Evolutionary conservation across 2,113 vertebrate species (phyloP).

Genomic region (Chiloscyllium plagiosum): DNA sequence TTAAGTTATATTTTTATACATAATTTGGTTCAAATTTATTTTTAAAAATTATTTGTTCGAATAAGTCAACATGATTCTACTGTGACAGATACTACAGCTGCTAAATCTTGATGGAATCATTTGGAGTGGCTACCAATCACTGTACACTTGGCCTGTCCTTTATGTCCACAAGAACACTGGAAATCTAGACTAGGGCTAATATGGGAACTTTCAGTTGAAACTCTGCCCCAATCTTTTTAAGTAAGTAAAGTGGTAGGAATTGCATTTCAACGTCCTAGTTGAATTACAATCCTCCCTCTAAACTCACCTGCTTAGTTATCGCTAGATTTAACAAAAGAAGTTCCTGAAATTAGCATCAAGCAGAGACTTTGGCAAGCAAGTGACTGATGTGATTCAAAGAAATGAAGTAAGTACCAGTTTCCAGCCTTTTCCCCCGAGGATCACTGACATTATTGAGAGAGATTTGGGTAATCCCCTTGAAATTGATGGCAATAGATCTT

Average conservation of each 20-base stretch:
- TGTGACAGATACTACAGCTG: too few relatives aligned
- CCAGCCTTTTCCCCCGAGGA: background rate
- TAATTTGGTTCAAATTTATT: too few relatives aligned
- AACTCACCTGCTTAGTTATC: background rate
- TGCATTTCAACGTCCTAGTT: background rate
- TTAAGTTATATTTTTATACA: too few relatives aligned
- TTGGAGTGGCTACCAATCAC: too few relatives aligned
- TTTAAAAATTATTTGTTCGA: too few relatives aligned
- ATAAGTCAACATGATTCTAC: too few relatives aligned
- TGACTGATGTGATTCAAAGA: background rate
- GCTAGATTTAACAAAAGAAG: background rate
- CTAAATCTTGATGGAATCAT: too few relatives aligned
- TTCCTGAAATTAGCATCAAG: background rate
- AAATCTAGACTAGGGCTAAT: too few relatives aligned
- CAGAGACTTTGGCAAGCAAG: background rate
- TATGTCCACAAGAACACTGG: too few relatives aligned
- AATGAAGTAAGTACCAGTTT: background rate
- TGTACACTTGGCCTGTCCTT: too few relatives aligned
- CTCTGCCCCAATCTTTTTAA: too few relatives aligned
- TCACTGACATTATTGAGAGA: background rate
- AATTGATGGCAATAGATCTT: background rate
- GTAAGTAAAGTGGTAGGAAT: background rate
- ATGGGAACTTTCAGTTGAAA: too few relatives aligned
- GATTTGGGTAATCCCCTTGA: background rate
- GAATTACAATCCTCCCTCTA: background rate